Percentiles rank a stretch among this genome's conserved stretches.
These are phyloP conservation scores for Volucella bombylans DNA, from an alignment of 2,888 invertebrate species.

Conservation along the genomic window DNA sequence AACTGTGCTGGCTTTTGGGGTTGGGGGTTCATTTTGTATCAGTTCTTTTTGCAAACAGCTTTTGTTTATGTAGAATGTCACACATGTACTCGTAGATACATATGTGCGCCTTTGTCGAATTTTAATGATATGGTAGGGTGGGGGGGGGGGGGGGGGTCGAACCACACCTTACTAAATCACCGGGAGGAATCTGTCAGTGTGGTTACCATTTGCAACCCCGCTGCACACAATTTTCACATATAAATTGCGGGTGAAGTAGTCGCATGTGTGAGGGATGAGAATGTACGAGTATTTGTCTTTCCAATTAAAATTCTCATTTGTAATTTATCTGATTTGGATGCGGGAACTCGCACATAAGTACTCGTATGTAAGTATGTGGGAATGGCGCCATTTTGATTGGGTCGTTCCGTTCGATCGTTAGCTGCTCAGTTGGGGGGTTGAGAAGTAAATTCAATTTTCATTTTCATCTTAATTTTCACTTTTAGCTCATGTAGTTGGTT, in stretches of 20 bases:
- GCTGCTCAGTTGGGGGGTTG: constrained; percentile 42
- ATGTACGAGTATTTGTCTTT: constrained; percentile 23
- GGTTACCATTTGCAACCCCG: constrained; percentile 8
- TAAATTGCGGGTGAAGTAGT: background rate
- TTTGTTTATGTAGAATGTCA: constrained; percentile 69
- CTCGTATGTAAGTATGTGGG: background rate
- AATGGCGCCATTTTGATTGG: constrained; percentile 63
- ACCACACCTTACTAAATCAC: constrained; percentile 41
- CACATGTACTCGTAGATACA: constrained; percentile 16
- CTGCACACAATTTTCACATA: background rate
- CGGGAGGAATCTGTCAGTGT: constrained; percentile 15
- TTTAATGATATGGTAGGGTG: too few relatives aligned
- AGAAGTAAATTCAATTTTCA: constrained; percentile 50
- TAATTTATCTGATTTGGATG: constrained; percentile 53
- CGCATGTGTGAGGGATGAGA: background rate
- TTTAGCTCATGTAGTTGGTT: too few relatives aligned
- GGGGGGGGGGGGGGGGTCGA: constrained; percentile 5
- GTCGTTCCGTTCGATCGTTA: constrained; percentile 42
- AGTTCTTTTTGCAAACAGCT: constrained; percentile 26
- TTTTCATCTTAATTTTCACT: constrained; percentile 1
- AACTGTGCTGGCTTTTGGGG: background rate
- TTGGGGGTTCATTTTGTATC: background rate
- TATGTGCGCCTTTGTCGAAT: background rate
- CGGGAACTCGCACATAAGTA: background rate
- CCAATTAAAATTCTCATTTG: constrained; percentile 63